These are phyloP conservation scores for Heterodera filipjevi DNA, from an alignment of 2,888 invertebrate species.

Conservation along the genomic window DNA sequence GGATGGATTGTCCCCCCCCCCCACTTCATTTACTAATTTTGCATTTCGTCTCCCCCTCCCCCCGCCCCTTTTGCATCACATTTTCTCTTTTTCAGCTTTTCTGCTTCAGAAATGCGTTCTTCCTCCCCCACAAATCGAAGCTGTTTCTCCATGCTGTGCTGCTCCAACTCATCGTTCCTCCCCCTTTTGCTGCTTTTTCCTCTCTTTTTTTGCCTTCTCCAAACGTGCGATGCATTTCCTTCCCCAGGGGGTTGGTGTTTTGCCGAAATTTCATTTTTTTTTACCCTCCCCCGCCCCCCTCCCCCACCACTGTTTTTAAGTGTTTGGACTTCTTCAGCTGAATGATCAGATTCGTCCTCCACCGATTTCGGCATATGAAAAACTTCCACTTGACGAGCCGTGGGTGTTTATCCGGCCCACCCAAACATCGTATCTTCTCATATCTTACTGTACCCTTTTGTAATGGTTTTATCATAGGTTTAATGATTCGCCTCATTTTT, in stretches of 20 bases:
- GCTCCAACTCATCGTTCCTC: background rate
- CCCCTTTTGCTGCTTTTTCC: background rate
- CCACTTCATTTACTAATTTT: background rate
- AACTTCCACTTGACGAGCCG: background rate
- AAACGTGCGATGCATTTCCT: background rate
- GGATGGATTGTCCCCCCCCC: background rate
- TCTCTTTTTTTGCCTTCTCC: background rate
- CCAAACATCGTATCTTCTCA: too few species aligned
- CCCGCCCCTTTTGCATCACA: background rate
- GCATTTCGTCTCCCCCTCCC: background rate
- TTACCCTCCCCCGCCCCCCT: too few species aligned
- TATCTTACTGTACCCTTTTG: too few species aligned
- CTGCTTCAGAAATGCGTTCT: background rate
- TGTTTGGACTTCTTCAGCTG: conserved; percentile 11
- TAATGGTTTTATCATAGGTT: background rate
- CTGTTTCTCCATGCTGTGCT: background rate
- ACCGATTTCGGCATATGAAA: background rate
- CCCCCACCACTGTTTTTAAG: background rate
- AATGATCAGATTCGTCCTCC: conserved; percentile 9
- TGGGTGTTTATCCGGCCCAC: background rate
- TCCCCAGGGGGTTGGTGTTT: background rate
- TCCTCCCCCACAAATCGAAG: background rate
- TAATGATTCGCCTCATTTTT: background rate
- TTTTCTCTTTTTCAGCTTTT: background rate
- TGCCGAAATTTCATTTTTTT: background rate